Percentiles rank a stretch among this genome's conserved stretches.
Conservation (phyloP, 2,113 vertebrate species). For the Anseranas semipalmata region DNA sequence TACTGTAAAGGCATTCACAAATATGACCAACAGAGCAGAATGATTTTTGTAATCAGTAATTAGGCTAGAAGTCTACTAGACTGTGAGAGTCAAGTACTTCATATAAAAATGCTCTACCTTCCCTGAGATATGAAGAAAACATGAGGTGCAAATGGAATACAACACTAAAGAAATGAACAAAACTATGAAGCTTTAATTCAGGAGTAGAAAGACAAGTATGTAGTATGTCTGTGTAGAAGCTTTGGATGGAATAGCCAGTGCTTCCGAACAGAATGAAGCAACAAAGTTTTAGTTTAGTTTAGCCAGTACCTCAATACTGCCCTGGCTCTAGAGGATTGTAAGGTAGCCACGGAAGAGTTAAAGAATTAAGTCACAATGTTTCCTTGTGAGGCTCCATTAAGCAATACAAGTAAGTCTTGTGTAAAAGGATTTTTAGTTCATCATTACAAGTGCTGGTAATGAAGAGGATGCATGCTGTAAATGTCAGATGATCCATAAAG, state of each 20-base stretch:
- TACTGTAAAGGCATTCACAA: background rate
- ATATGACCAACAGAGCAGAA: background rate
- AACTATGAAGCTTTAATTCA: background rate
- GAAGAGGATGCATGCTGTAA: slow-evolving; percentile 69
- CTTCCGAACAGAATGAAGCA: background rate
- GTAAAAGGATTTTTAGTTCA: slow-evolving; percentile 73
- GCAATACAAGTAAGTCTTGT: slow-evolving; percentile 57
- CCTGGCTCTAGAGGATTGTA: background rate
- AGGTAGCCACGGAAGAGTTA: slow-evolving; percentile 28
- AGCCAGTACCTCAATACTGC: accelerated
- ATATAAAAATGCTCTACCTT: background rate
- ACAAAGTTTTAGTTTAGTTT: background rate
- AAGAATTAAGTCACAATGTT: slow-evolving; percentile 28
- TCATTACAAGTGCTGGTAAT: slow-evolving; percentile 66
- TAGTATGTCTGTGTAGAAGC: background rate
- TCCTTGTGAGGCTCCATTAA: slow-evolving; percentile 66
- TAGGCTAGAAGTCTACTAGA: background rate
- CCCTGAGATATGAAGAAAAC: background rate
- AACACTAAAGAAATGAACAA: background rate
- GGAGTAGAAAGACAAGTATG: background rate
- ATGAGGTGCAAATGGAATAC: background rate
- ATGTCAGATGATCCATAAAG: slow-evolving; percentile 72
- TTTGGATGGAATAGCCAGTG: background rate
- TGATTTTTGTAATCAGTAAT: background rate
- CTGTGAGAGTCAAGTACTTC: background rate